phyloP scores from a whole-genome alignment of 2,113 vertebrate genomes.

The Thunnus thynnus region DNA sequence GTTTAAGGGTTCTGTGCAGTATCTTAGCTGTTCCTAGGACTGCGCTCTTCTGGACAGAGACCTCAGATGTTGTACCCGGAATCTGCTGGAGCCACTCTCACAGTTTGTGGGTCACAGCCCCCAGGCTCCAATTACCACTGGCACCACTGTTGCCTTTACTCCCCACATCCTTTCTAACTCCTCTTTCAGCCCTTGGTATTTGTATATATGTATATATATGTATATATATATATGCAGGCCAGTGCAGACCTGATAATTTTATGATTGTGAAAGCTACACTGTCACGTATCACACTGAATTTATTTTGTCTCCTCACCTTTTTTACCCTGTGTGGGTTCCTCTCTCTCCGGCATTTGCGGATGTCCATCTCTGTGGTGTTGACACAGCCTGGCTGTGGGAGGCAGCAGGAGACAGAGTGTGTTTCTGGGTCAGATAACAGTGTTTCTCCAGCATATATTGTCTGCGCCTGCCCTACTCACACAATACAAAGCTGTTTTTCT shows the following conservation, averaged over 20 bases:
- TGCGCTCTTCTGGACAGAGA: no score
- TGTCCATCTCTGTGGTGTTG: slow-evolving; percentile 99
- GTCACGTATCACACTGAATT: neutral
- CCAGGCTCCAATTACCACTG: no score
- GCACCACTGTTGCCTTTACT: no score
- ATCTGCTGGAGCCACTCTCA: no score
- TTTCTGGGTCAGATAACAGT: slow-evolving; percentile 59
- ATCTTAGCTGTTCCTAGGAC: no score
- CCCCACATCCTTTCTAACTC: no score
- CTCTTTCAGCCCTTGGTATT: no score
- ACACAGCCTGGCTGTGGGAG: slow-evolving; percentile 93
- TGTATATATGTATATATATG: no score
- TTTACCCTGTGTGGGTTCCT: slow-evolving; percentile 97
- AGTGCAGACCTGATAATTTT: neutral
- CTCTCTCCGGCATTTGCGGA: slow-evolving; percentile 95
- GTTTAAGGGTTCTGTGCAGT: no score
- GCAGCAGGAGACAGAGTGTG: slow-evolving; percentile 46
- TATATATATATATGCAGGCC: no score
- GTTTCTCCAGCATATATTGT: slow-evolving; percentile 39
- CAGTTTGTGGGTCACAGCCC: no score
- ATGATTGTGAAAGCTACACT: neutral
- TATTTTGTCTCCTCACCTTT: slow-evolving; percentile 85
- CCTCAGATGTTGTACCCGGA: no score
- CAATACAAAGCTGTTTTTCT: slow-evolving; percentile 36
- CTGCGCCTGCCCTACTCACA: slow-evolving; percentile 31